Conservation (phyloP, 2,797 vertebrate genomes). For the Rhinogobio ventralis region DNA sequence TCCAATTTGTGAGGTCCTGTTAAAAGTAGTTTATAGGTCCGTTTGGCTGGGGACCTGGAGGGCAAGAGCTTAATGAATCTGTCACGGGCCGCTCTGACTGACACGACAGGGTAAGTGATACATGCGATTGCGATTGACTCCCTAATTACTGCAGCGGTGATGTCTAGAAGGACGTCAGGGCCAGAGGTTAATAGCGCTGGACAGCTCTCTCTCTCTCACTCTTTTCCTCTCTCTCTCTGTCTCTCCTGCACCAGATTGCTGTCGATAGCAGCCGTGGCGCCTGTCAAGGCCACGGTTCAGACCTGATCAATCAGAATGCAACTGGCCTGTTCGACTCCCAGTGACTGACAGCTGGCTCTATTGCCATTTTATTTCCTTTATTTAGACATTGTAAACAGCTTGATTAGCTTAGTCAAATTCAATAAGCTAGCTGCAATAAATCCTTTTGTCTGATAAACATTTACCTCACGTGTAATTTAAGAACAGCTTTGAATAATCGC, state of each 20-base stretch:
- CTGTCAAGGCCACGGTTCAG: slow-evolving; percentile 82
- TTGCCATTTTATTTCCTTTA: slow-evolving; percentile 41
- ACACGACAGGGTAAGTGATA: slow-evolving; percentile 90
- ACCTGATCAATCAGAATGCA: slow-evolving; percentile 80
- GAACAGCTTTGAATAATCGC: slow-evolving; percentile 1
- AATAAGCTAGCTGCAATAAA: slow-evolving; percentile 5
- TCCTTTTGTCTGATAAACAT: slow-evolving; percentile 25
- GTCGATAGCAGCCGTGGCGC: slow-evolving; percentile 51
- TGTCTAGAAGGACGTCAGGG: slow-evolving; percentile 85
- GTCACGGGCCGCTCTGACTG: slow-evolving; percentile 88
- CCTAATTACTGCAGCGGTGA: slow-evolving; percentile 97
- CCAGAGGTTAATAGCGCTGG: slow-evolving; percentile 94
- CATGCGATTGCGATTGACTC: slow-evolving; percentile 92
- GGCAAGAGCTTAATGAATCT: slow-evolving; percentile 88
- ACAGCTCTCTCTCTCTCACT: slow-evolving; percentile 40
- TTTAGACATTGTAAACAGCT: slow-evolving; percentile 11
- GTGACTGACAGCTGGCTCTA: slow-evolving; percentile 37
- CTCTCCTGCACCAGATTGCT: slow-evolving; percentile 9
- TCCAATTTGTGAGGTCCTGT: slow-evolving; percentile 67
- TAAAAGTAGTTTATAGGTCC: slow-evolving; percentile 86
- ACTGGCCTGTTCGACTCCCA: slow-evolving; percentile 61
- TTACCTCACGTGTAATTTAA: neutral
- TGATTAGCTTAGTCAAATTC: slow-evolving; percentile 28
- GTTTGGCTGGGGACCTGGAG: slow-evolving; percentile 80
- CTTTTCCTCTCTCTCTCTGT: slow-evolving; percentile 20